Evolutionary conservation across 2,113 vertebrate genomes (phyloP).

Genomic region (Nerophis lumbriciformis): DNA sequence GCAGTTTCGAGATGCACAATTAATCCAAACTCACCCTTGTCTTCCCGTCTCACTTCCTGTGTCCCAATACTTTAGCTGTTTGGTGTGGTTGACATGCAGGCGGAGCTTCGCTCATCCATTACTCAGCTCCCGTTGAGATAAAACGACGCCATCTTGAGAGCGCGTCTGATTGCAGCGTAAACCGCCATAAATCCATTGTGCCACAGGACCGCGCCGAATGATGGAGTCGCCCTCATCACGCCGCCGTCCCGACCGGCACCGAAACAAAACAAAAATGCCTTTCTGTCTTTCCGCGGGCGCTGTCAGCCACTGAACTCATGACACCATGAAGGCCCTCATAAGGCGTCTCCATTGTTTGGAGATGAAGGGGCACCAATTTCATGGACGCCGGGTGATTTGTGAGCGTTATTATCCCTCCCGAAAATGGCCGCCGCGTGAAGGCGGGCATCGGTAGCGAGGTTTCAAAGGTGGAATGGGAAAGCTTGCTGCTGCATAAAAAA

Average conservation of each 20-base stretch:
- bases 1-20: too few species aligned
- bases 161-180: constrained; percentile 17
- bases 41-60: too few species aligned
- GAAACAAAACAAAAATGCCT: constrained; percentile 33
- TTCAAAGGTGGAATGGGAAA: not conserved
- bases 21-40: too few species aligned
- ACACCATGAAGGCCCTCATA: constrained; percentile 68
- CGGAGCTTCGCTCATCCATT: too few species aligned
- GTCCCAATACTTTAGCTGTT: too few species aligned
- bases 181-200: constrained; percentile 6
- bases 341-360: constrained; percentile 71
- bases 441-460: constrained; percentile 10
- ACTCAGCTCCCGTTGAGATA: too few species aligned
- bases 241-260: constrained; percentile 22
- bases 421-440: constrained; percentile 57
- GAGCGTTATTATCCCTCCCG: constrained; percentile 64
- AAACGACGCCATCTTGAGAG: constrained; percentile 1
- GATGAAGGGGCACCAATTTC: constrained; percentile 72
- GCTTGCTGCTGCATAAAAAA: constrained; percentile 14
- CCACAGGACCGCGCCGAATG: constrained; percentile 36
- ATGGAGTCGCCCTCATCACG: constrained; percentile 54
- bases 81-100: too few species aligned
- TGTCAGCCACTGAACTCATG: constrained; percentile 66
- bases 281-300: not conserved
- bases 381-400: constrained; percentile 67